Evolutionary conservation across 2,113 vertebrate genomes (phyloP).

Genomic region (Catharus fuscescens): DNA sequence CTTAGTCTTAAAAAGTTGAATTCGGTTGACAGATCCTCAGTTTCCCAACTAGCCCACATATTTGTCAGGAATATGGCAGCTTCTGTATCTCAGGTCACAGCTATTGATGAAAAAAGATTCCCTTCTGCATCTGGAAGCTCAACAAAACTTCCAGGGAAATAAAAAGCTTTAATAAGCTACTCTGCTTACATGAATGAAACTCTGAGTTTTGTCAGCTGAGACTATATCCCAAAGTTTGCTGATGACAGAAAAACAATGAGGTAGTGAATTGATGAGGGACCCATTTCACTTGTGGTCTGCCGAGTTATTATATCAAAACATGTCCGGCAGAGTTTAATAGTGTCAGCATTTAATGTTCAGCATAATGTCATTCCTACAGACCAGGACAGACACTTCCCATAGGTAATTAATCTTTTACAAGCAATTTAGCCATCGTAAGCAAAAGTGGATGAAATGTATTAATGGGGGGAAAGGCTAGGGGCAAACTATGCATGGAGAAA

Average conservation of each 20-base stretch:
- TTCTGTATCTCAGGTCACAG: not conserved
- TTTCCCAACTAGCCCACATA: not conserved
- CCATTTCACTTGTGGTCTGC: slow-evolving; percentile 42
- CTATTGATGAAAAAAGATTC: not conserved
- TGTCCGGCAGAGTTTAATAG: slow-evolving; percentile 32
- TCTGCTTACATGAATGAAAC: not conserved
- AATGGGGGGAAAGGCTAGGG: slow-evolving; percentile 42
- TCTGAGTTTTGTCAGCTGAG: not conserved
- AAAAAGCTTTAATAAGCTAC: slow-evolving; percentile 6
- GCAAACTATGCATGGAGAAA: slow-evolving; percentile 33
- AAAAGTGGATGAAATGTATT: slow-evolving; percentile 60
- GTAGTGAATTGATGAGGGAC: slow-evolving; percentile 52
- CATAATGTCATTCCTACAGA: slow-evolving; percentile 45
- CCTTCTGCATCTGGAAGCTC: slow-evolving; percentile 12
- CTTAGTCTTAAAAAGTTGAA: not conserved
- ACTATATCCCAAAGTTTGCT: slow-evolving; percentile 17
- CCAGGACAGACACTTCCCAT: slow-evolving; percentile 41
- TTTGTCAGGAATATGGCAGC: not conserved
- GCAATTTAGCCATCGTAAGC: slow-evolving; percentile 50
- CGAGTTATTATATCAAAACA: slow-evolving; percentile 46
- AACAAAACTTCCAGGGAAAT: slow-evolving; percentile 32
- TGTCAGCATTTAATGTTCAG: slow-evolving; percentile 47
- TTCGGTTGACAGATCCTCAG: not conserved
- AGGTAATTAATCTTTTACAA: slow-evolving; percentile 63
- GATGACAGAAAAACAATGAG: slow-evolving; percentile 63